Evolutionary conservation across 1,140 invertebrate genomes (phyloP), one percentile per base, ranked within the genome.

Genomic region (Armadillidium nasatum): DNA sequence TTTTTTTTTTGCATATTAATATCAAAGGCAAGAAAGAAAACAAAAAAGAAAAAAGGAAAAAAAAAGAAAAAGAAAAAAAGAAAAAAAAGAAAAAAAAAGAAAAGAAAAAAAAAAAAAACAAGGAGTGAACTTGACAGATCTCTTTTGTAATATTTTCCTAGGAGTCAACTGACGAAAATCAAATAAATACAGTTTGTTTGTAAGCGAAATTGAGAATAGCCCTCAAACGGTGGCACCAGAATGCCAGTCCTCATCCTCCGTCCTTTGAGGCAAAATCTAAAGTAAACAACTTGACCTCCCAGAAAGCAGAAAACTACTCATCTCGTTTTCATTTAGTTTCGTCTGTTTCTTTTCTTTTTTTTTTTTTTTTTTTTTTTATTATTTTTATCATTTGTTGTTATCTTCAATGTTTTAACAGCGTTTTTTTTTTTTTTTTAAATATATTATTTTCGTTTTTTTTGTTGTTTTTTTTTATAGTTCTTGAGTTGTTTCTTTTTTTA

Each of bases 151-250:
- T 60, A 60, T 60, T 60, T 60, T 60, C 2, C 50, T 60, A 15
- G 50, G 50, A 60, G 50, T 60, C 50, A 60, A 60, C 50, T 60
- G 50, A 60, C 50, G 50, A 60, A 50, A 50, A 50, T 50, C 46
- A 50, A 50, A 50, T 50, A 50, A 50, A 50, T 50, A 50, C 9
- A 50, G 46, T 50, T 50, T 50, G 46, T 50, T 50, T 50, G 46
- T 50, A 50, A 50, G 46, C 46, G 46, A 50, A 50, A 50, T 50
- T 50, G 46, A 50, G 46, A 50, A 50, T 50, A 50, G 46, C 15
- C 46, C 46, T 50, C 46, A 50, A 50, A 50, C 46, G 46, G 46
- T 50, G 46, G 46, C 46, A 50, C 46, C 46, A 50, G 46, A 50
- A 50, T n/a, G 46, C 46, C 46, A 50, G 46, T 50, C 46, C 46